Conservation (phyloP, 2,113 vertebrate species). For the Amazona vittata region DNA sequence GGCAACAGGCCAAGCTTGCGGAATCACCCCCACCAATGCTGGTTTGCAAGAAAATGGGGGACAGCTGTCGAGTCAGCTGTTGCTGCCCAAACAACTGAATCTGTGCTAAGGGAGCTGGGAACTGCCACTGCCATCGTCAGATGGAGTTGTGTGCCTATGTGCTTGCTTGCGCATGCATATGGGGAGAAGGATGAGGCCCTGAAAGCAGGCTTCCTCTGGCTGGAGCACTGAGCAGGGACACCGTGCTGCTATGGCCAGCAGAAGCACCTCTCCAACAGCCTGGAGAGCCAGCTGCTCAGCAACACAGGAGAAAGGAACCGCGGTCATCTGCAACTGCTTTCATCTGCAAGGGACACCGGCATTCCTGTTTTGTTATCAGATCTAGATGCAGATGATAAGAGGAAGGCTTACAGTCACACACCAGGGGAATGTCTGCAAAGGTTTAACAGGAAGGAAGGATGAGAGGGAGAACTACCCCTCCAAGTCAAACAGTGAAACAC, state of each 20-base stretch:
- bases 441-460: not conserved
- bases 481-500: not conserved
- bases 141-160: fast-evolving
- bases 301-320: not conserved
- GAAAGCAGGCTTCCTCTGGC: not conserved
- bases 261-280: not conserved
- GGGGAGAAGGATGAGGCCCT: not conserved
- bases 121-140: not conserved
- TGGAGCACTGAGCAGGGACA: not conserved
- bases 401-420: not conserved
- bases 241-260: not conserved
- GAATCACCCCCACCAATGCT: fast-evolving
- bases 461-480: not conserved
- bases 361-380: not conserved
- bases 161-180: fast-evolving
- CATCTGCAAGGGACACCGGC: not conserved
- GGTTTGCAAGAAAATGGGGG: not conserved
- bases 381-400: not conserved
- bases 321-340: not conserved
- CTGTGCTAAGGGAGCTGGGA: not conserved
- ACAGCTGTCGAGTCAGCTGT: not conserved
- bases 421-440: not conserved
- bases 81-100: not conserved
- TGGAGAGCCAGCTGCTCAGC: not conserved
- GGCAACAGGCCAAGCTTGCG: not conserved